Evolutionary conservation across 1,140 invertebrate genomes (phyloP), one percentile per base, ranked within the genome.

Genomic region (Aphelinus atriplicis): DNA sequence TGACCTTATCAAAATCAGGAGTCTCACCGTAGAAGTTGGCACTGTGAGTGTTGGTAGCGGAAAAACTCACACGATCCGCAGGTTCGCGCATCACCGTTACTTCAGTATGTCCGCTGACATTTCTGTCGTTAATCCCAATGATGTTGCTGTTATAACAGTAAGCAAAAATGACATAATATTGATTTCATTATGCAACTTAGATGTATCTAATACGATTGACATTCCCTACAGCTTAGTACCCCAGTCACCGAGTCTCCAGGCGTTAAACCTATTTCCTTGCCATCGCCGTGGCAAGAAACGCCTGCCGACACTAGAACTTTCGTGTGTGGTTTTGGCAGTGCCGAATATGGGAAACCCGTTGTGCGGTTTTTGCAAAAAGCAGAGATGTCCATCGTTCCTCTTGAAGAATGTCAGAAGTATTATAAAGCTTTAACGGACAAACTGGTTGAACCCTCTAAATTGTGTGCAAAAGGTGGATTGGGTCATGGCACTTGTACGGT

Each of bases 121-220:
- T 7, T 4, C 58, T 3, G 0, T 4, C 3, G 45, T 62, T 10
- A 1, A 46, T 1, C 61, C 61, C 7, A 46, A 46, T 46, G 61
- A 62, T 62, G 47, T 62, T 46, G 61, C 6, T 48, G 61, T 62
- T 10, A 45, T 62, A 6, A 62, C 61, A 46, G 61, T 62, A 62
- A 62, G 61, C 3, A 56, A 6, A 56, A 56, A 56, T n/a, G 26
- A 10, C 26, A 10, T 56, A 3, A 56, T 6, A 56, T 10, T 56
- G 26, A 10, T 6, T 10, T 56, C 3, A 6, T 10, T 10, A 10
- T 2, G 3, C 55, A 10, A 7, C 9, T 56, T 56, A 10, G 9
- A 56, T 9, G 9, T 56, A 3, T 10, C 26, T 10, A 56, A 3
- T 2, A 10, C 26, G 7, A 3, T 56, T n/a, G 26, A 3, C 26